Evolutionary conservation across 1,140 invertebrate species (phyloP).

Genomic region (Caenorhabditis remanei): DNA sequence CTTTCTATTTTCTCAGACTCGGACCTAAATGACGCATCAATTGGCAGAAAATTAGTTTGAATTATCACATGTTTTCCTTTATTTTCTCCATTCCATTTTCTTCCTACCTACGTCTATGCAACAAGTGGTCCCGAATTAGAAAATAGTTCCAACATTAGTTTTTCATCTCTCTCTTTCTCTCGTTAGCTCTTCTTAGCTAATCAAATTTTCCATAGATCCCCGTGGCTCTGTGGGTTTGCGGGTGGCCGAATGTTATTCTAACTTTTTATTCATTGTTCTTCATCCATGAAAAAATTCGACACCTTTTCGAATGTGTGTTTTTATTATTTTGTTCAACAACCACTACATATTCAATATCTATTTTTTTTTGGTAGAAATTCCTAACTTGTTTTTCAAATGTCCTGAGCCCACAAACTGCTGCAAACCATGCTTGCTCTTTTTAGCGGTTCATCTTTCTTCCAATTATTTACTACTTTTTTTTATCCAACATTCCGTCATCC

Average conservation of each 20-base stretch:
- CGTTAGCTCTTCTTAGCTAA: neutral
- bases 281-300: slow-evolving; percentile 9
- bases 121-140: slow-evolving; percentile 4
- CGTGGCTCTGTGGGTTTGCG: neutral
- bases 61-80: slow-evolving; percentile 30
- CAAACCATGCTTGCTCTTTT: neutral
- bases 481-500: too few relatives aligned
- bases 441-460: neutral
- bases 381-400: too few relatives aligned
- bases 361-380: neutral
- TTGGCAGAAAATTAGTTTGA: slow-evolving; percentile 28
- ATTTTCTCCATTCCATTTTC: neutral
- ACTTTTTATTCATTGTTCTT: neutral
- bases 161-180: neutral
- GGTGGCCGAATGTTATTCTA: neutral
- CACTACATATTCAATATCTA: neutral
- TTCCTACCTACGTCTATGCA: neutral
- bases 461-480: neutral
- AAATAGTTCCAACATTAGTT: slow-evolving; percentile 2
- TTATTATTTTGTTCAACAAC: neutral
- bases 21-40: neutral
- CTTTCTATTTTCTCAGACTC: neutral
- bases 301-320: neutral
- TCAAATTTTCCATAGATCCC: slow-evolving; percentile 44
- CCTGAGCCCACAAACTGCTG: too few relatives aligned